phyloP scores from a whole-genome alignment of 2,113 vertebrate species.

The Cryptotis parvus region DNA sequence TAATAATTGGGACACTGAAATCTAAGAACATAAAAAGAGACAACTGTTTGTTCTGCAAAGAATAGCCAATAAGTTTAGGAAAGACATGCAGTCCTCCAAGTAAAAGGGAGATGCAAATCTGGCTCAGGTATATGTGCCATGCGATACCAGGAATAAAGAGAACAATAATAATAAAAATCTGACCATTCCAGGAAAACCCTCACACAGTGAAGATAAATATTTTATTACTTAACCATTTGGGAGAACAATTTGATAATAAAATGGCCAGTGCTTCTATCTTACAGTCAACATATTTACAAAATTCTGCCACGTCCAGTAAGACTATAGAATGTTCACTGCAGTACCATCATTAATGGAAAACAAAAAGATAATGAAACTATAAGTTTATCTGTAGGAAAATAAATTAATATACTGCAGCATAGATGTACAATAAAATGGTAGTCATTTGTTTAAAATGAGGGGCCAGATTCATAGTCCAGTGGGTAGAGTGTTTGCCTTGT shows the following conservation, averaged over 20 bases:
- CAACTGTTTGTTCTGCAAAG: neutral
- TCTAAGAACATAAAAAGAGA: neutral
- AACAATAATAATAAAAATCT: neutral
- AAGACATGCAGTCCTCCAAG: neutral
- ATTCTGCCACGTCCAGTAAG: neutral
- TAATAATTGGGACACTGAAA: neutral
- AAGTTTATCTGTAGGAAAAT: neutral
- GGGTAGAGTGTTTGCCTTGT: too few species aligned
- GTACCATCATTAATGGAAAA: neutral
- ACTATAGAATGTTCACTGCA: neutral
- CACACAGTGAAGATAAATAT: neutral
- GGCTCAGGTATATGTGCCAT: neutral
- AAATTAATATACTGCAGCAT: neutral
- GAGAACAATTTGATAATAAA: neutral
- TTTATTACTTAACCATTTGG: neutral
- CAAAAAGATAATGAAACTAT: neutral
- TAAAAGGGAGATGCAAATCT: slow-evolving; percentile 33
- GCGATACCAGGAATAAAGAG: neutral
- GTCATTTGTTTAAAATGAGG: neutral
- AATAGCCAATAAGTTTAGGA: neutral
- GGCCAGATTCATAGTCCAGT: too few species aligned
- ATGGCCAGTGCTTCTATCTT: neutral
- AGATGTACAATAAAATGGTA: neutral
- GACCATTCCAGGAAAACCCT: neutral
- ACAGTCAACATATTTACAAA: neutral